Evolutionary conservation across 2,113 vertebrate species (phyloP), one percentile per base, ranked within the genome.

Genomic region (Notothenia coriiceps): DNA sequence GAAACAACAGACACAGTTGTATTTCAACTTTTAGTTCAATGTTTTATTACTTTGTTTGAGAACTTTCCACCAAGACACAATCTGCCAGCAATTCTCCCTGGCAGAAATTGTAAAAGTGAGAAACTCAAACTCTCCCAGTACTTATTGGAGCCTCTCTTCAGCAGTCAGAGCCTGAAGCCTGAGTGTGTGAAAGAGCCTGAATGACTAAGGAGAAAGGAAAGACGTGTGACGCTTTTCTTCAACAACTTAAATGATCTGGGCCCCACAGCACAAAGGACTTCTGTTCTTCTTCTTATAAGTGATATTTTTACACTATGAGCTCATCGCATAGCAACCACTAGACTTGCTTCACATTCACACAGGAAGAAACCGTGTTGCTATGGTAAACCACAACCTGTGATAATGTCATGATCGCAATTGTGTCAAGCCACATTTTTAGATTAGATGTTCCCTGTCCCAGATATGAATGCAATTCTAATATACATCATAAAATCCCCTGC

Each of bases 301-400:
- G 65, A 79, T 77, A 84, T 80, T 86, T 64, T 56, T 80, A 89
- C 17, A 74, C 65, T 14, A 73, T 81, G 68, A 93, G 11, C 57
- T 91, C 75, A 90, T 77, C 17, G 5, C 29, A 11, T 56, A 57
- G n/a, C 10, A 35, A 2, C 5, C 56, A 29, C 10, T 25, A 35
- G n/a, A 12, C 43, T 56, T 17, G 10, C 46, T 51, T 40, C 44
- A 47, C 56, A 79, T 6, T 10, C 2, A 50, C n/a, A 56, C 10
- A 73, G 68, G 49, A 77, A 76, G 59, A 59, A 35, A 6, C 3
- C 46, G 33, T 43, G 74, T 86, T 85, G 51, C 77, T 49, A 71
- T 44, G 52, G 11, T 25, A 62, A 50, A 62, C 47, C 50, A 73
- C 18, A 51, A 67, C 25, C 33, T 66, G 13, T n/a, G n/a, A n/a